Evolutionary conservation across 2,888 invertebrate species (phyloP).

Genomic region (Mythimna pallens): DNA sequence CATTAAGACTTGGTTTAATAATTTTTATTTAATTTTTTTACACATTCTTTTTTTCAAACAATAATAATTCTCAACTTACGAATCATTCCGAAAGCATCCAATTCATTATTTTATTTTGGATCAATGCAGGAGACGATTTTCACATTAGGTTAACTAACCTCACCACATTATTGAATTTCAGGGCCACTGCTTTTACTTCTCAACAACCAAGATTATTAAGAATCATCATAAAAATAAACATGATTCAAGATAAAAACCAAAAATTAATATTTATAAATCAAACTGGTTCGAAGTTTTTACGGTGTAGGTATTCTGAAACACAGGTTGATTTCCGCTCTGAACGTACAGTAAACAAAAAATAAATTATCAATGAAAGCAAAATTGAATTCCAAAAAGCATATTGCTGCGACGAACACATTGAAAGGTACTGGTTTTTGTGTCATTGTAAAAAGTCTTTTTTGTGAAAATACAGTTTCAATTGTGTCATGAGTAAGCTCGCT

Average conservation of each 20-base stretch:
- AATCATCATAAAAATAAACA: neutral
- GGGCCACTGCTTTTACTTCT: no score
- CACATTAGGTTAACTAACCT: no score
- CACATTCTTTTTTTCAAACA: no score
- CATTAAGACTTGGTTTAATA: no score
- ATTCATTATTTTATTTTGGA: no score
- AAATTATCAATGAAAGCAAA: neutral
- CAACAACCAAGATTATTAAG: no score
- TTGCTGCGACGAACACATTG: neutral
- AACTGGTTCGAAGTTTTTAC: neutral
- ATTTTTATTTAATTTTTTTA: no score
- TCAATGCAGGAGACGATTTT: no score
- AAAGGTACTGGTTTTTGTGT: neutral
- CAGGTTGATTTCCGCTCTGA: neutral
- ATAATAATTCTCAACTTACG: no score
- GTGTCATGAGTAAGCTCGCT: neutral
- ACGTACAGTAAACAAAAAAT: neutral
- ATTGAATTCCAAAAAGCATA: conserved; percentile 11
- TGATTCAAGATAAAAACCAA: neutral
- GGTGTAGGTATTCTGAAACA: neutral
- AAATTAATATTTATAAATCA: neutral
- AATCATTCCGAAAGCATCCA: no score
- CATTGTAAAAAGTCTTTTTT: neutral
- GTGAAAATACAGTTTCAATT: no score
- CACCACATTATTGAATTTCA: no score